Conservation (phyloP, 2,797 vertebrate species). For the Rallus crepitans region DNA sequence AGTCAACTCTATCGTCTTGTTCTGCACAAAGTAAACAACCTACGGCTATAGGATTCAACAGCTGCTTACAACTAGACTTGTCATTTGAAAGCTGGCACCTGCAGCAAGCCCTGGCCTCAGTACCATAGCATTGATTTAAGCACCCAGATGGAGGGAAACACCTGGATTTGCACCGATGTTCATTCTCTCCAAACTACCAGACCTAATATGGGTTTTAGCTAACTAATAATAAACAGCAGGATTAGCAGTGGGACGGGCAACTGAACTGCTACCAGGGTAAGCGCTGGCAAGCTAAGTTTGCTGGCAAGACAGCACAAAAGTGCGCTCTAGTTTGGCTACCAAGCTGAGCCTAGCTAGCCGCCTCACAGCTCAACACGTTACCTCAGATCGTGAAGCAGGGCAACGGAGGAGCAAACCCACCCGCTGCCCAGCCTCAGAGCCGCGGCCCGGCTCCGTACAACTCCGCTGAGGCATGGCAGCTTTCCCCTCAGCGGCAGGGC, state of each 20-base stretch:
- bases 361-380: not conserved
- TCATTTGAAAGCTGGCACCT: slow-evolving; percentile 21
- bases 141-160: slow-evolving; percentile 58
- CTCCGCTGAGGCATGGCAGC: not conserved
- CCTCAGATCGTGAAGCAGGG: not conserved
- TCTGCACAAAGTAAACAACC: not conserved
- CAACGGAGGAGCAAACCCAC: too few species aligned
- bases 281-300: not conserved
- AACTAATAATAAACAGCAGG: not conserved
- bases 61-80: not conserved
- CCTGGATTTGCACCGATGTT: slow-evolving; percentile 6
- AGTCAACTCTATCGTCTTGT: not conserved
- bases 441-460: not conserved
- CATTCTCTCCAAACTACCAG: not conserved
- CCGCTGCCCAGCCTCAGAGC: not conserved
- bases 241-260: not conserved
- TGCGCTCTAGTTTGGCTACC: accelerated
- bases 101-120: not conserved
- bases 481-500: not conserved
- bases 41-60: not conserved
- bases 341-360: not conserved
- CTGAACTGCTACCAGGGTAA: not conserved
- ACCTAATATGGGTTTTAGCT: not conserved
- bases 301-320: accelerated
- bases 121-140: not conserved